A percentile compares a stretch with the other conserved stretches of the same genome.
phyloP scores from a whole-genome alignment of 2,113 vertebrate species.

The Nymphicus hollandicus region DNA sequence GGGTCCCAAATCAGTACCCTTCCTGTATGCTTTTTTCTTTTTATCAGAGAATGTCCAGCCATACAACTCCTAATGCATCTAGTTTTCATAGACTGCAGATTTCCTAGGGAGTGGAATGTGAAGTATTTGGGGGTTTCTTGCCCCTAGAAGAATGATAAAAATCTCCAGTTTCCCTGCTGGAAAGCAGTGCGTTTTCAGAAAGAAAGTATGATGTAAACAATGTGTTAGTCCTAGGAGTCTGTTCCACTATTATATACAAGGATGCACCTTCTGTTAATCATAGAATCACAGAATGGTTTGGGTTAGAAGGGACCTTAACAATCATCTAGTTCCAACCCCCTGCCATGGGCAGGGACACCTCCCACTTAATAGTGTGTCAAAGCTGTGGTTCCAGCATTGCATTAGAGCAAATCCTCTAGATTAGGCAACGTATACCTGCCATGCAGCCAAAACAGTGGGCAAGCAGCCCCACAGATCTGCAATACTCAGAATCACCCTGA shows the following conservation, averaged over 20 bases:
- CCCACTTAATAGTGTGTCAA: too few species aligned
- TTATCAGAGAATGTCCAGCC: neutral
- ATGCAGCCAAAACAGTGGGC: neutral
- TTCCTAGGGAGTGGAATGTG: neutral
- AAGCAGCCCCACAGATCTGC: neutral
- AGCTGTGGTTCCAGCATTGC: neutral
- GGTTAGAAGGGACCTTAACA: neutral
- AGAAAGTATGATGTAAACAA: neutral
- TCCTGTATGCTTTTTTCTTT: neutral
- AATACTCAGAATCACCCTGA: fast-evolving
- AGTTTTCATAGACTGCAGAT: neutral
- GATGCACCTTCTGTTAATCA: neutral
- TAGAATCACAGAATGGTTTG: neutral
- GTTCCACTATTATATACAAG: neutral
- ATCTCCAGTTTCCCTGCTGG: neutral
- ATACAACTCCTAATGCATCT: neutral
- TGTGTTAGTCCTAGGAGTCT: neutral
- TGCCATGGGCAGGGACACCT: too few species aligned
- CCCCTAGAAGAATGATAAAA: neutral
- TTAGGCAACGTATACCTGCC: neutral
- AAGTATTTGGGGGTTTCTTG: neutral
- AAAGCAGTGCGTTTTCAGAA: neutral
- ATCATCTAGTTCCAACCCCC: neutral
- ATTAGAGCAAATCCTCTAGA: neutral
- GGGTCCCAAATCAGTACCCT: neutral